These are phyloP conservation scores for Otocyon megalotis DNA, from an alignment of 2,113 vertebrate genomes.

Conservation along the genomic window DNA sequence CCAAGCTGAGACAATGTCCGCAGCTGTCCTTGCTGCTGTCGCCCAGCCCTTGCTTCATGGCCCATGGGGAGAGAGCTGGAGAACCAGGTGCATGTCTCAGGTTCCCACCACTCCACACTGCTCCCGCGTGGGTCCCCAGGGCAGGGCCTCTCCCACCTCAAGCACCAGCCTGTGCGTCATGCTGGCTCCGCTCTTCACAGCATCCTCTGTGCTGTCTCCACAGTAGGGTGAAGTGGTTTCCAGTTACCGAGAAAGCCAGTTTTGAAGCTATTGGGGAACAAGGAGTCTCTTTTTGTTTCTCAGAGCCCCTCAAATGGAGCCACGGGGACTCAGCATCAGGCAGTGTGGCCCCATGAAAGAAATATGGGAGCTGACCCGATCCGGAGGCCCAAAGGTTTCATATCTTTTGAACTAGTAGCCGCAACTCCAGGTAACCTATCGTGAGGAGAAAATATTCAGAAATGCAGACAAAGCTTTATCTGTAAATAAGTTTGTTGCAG, in stretches of 20 bases:
- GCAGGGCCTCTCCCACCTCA: too few species aligned
- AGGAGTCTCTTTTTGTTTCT: neutral
- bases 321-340: neutral
- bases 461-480: neutral
- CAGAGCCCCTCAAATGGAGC: neutral
- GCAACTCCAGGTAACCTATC: neutral
- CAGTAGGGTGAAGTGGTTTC: neutral
- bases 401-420: neutral
- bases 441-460: slow-evolving; percentile 12
- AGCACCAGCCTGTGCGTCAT: too few species aligned
- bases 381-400: neutral
- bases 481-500: neutral
- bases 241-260: neutral
- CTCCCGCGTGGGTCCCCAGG: too few species aligned
- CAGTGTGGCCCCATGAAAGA: neutral
- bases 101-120: neutral
- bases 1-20: neutral
- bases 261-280: neutral
- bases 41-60: neutral
- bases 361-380: neutral
- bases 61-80: neutral
- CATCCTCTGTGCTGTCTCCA: neutral
- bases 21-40: neutral
- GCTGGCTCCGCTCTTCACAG: neutral
- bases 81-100: neutral